A percentile compares a stretch with the other conserved stretches of the same genome.
Evolutionary conservation across 2,113 vertebrate species (phyloP).

Genomic region (Bettongia penicillata): DNA sequence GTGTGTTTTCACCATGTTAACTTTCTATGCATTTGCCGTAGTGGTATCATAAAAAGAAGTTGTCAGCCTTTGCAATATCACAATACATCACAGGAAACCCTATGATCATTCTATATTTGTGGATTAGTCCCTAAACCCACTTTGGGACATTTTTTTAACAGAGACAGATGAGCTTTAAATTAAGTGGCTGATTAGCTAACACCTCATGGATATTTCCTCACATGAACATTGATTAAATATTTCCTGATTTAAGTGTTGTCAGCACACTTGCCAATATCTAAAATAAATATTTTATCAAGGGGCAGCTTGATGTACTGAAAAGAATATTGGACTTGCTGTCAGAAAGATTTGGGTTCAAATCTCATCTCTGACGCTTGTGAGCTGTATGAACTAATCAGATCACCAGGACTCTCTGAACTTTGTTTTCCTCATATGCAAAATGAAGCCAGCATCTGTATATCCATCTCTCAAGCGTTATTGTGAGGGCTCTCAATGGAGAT

Average conservation of each 20-base stretch:
- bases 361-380: not conserved
- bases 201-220: not conserved
- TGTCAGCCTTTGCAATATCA: constrained; percentile 11
- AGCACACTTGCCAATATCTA: not conserved
- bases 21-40: constrained; percentile 34
- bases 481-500: not conserved
- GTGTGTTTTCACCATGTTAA: not conserved
- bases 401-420: not conserved
- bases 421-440: not conserved
- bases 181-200: not conserved
- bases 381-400: not conserved
- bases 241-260: not conserved
- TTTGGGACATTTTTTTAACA: not conserved
- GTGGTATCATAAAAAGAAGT: not conserved
- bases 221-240: not conserved
- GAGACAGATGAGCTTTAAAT: not conserved
- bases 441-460: not conserved
- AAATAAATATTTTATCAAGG: not conserved
- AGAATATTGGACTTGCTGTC: not conserved
- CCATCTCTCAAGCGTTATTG: not conserved
- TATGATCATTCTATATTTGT: not conserved
- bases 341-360: not conserved
- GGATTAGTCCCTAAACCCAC: not conserved
- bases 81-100: not conserved
- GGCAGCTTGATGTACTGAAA: not conserved